Evolutionary conservation across 2,113 vertebrate genomes (phyloP).

Genomic region (Hydrochoerus hydrochaeris): DNA sequence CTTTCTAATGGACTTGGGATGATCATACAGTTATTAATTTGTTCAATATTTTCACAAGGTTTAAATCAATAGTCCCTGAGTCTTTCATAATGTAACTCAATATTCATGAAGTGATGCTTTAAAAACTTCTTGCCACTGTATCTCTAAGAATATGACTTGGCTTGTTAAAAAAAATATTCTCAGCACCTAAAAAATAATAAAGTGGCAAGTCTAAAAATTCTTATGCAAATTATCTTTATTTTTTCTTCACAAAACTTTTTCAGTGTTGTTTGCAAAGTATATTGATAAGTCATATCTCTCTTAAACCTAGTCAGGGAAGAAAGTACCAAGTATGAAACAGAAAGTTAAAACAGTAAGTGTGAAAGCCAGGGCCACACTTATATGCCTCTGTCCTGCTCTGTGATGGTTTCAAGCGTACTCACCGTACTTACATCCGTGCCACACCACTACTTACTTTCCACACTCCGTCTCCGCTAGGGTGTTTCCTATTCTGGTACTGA

Average conservation of each 20-base stretch:
- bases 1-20: not conserved
- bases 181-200: not conserved
- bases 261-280: not conserved
- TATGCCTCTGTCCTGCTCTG: not conserved
- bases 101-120: not conserved
- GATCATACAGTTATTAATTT: not conserved
- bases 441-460: not conserved
- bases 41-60: not conserved
- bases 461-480: not conserved
- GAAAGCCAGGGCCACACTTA: not conserved
- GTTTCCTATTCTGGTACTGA: not conserved
- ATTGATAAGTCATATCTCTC: not conserved
- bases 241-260: not conserved
- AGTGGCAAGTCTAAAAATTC: not conserved
- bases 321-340: not conserved
- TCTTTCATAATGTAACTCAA: not conserved
- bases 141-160: not conserved
- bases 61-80: not conserved
- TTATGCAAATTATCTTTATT: not conserved
- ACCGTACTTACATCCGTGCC: not conserved
- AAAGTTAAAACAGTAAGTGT: not conserved
- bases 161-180: constrained; percentile 36
- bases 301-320: not conserved
- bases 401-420: not conserved
- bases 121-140: not conserved